phyloP scores from a whole-genome alignment of 1,140 invertebrate genomes.

The Doryteuthis pealeii region DNA sequence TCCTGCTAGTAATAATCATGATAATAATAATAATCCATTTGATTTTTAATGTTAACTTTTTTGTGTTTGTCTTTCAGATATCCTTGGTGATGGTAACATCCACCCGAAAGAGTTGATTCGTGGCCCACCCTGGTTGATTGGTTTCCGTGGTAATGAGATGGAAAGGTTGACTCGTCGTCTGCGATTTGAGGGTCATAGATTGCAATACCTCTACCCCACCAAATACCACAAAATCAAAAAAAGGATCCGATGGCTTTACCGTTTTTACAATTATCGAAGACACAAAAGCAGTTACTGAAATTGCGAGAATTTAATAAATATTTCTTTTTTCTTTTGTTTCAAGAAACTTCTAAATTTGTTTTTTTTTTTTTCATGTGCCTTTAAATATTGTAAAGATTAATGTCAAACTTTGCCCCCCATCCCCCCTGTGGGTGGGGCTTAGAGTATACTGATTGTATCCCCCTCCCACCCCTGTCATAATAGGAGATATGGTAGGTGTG shows the following conservation, averaged over 20 bases:
- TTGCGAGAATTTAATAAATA: background rate
- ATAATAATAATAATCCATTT: no score
- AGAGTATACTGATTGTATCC: no score
- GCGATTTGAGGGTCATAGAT: conserved; percentile 21
- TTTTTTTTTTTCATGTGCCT: background rate
- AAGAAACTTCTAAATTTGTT: no score
- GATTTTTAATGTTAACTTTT: no score
- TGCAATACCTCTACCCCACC: background rate
- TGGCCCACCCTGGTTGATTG: conserved; percentile 82
- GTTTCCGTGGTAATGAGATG: conserved; percentile 77
- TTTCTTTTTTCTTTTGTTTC: background rate
- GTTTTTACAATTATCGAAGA: background rate
- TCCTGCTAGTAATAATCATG: no score
- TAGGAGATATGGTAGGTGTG: no score
- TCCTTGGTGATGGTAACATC: conserved; percentile 76
- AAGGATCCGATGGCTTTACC: conserved; percentile 5
- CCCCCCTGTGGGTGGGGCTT: background rate
- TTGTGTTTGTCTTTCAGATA: no score
- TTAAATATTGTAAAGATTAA: background rate
- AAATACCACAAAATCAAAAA: background rate
- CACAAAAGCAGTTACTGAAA: background rate
- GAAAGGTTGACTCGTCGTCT: conserved; percentile 26
- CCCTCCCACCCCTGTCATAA: no score
- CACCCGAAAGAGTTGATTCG: conserved; percentile 79
- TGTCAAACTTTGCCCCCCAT: background rate